phyloP scores from a whole-genome alignment of 2,888 invertebrate species.

The Apodemia duryi region DNA sequence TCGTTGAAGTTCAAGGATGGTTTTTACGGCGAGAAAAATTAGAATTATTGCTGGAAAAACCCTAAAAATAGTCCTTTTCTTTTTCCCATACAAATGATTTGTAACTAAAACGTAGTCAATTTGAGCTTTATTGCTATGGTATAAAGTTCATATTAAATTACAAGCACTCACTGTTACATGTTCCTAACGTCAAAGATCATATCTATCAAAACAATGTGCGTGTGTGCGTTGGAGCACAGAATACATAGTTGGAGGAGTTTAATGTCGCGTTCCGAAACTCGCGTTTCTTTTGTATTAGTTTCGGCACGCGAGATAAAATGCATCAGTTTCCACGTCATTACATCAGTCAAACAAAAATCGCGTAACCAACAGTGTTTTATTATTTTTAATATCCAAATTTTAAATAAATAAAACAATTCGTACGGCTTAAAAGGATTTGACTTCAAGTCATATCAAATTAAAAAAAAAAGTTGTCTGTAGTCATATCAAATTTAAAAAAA shows the following conservation, averaged over 20 bases:
- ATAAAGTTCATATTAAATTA: too few species aligned
- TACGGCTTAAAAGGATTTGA: too few species aligned
- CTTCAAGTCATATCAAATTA: too few species aligned
- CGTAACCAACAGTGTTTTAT: too few species aligned
- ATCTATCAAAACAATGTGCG: constrained; percentile 31
- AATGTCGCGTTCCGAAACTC: constrained; percentile 23
- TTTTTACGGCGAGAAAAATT: constrained; percentile 16
- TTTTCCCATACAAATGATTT: constrained; percentile 16
- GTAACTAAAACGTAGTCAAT: neutral
- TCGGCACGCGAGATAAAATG: constrained; percentile 20
- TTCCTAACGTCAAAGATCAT: constrained; percentile 28
- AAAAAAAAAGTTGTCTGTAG: neutral
- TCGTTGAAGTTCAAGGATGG: constrained; percentile 8
- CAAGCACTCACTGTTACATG: constrained; percentile 24
- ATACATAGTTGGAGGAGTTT: constrained; percentile 21
- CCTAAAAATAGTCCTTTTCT: constrained; percentile 22
- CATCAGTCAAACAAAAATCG: too few species aligned
- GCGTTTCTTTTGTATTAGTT: too few species aligned
- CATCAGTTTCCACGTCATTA: constrained; percentile 22
- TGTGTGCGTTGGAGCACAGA: constrained; percentile 30
- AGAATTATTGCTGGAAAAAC: constrained; percentile 20
- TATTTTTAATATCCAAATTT: too few species aligned
- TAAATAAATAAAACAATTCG: too few species aligned
- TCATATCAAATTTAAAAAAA: too few species aligned
- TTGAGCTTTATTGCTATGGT: too few species aligned